Evolutionary conservation across 2,113 vertebrate species (phyloP).

Genomic region (Larimichthys crocea): DNA sequence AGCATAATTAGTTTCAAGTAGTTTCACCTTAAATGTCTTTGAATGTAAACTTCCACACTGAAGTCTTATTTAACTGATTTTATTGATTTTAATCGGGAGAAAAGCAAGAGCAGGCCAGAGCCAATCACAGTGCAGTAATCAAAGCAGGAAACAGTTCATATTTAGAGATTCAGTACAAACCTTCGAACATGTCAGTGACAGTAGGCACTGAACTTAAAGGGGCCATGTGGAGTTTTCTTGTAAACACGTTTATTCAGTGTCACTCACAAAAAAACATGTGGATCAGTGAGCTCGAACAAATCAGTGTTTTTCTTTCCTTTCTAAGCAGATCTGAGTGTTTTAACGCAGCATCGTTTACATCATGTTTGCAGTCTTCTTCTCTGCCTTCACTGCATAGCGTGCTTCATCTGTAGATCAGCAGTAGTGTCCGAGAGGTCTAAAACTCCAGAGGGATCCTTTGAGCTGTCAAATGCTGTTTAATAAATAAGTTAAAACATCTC

Average conservation of each 20-base stretch:
- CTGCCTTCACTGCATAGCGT: too few species aligned
- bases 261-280: neutral
- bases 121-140: slow-evolving; percentile 18
- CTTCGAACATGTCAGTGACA: too few species aligned
- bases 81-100: slow-evolving; percentile 51
- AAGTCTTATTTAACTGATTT: slow-evolving; percentile 30
- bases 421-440: neutral
- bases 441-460: neutral
- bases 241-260: too few species aligned
- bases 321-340: neutral
- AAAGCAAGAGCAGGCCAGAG: slow-evolving; percentile 12
- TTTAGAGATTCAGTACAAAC: too few species aligned
- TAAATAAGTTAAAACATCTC: neutral
- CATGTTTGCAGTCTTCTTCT: neutral
- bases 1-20: neutral
- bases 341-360: neutral
- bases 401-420: too few species aligned
- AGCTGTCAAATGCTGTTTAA: neutral
- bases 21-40: too few species aligned
- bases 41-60: neutral
- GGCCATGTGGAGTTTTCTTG: too few species aligned
- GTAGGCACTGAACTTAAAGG: too few species aligned
- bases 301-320: neutral
- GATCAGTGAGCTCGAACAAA: too few species aligned
- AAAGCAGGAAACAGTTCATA: slow-evolving; percentile 29